Base-by-base conservation (phyloP, 2,113 vertebrate genomes). In the Cinclus mexicanus region DNA sequence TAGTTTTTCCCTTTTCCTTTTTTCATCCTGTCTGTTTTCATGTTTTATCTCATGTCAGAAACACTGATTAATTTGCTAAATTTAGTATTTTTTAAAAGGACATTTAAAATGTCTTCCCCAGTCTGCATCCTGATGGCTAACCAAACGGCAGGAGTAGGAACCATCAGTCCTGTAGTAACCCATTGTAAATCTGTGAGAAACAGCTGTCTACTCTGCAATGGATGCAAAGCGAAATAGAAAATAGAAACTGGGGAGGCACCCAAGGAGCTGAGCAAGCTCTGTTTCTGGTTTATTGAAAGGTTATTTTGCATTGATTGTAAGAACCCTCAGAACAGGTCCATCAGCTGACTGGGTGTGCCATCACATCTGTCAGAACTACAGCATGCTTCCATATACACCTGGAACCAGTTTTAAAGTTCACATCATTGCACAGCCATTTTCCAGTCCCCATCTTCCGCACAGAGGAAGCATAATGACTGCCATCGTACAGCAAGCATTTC, bases 361-460 rank as follows among this genome's bases (percentile, higher is more conserved):
- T 7, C 60, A 24, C 0, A 0, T 17, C 49, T 46, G 14, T 24
- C 61, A 37, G 41, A 87, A 42, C 17, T 18, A 33, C 52, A 47
- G 5, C 0, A 10, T 24, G n/a, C 5, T 1, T 14, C 29, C 31
- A 9, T 4, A 0, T 59, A 50, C 22, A 33, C 21, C 25, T 20
- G 5, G n/a, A 69, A 72, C 10, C 26, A n/a, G 39, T 60, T 90
- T 77, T 57, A 28, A 63, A 85, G 39, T n/a, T 35, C 0, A 0
- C 17, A 13, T 35, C 37, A 10, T 12, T 29, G 50, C 85, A 70
- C 80, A 64, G 83, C 46, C 2, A 9, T 64, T 75, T 86, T 63
- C 17, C 67, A 39, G 28, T 49, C 67, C 47, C 64, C 65, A 3
- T 47, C 37, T 67, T 70, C 61, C 55, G 24, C 31, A 7, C 33